Percentiles rank a stretch among this genome's conserved stretches.
Evolutionary conservation across 2,797 vertebrate genomes (phyloP).

Genomic region (Poecilia wingei): DNA sequence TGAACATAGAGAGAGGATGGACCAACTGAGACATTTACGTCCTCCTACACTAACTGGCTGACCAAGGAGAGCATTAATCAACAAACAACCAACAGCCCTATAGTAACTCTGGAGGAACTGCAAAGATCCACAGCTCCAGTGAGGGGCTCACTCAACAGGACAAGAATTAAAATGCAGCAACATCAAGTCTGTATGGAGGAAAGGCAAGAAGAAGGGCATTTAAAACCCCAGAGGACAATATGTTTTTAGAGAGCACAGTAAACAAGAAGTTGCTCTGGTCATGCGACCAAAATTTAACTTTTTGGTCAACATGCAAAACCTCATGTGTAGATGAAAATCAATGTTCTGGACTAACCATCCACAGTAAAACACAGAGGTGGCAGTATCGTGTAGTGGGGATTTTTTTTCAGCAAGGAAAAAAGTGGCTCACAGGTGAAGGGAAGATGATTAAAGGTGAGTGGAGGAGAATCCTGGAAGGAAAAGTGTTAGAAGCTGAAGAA

Average conservation of each 20-base stretch:
- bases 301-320: neutral
- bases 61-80: neutral
- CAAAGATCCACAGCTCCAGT: neutral
- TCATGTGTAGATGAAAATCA: neutral
- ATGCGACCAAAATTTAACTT: neutral
- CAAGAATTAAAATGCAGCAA: neutral
- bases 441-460: neutral
- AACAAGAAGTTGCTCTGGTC: neutral
- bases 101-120: neutral
- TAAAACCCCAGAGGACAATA: neutral
- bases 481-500: neutral
- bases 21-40: neutral
- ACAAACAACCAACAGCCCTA: neutral
- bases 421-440: neutral
- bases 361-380: neutral
- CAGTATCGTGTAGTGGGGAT: neutral
- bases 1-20: neutral
- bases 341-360: neutral
- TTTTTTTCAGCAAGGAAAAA: neutral
- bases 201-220: neutral
- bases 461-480: neutral
- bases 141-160: neutral
- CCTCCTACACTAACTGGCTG: neutral
- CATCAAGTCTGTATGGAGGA: neutral
- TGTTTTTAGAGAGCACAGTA: neutral